Base-by-base conservation (phyloP, 1,140 invertebrate species). In the Brachionus plicatilis region DNA sequence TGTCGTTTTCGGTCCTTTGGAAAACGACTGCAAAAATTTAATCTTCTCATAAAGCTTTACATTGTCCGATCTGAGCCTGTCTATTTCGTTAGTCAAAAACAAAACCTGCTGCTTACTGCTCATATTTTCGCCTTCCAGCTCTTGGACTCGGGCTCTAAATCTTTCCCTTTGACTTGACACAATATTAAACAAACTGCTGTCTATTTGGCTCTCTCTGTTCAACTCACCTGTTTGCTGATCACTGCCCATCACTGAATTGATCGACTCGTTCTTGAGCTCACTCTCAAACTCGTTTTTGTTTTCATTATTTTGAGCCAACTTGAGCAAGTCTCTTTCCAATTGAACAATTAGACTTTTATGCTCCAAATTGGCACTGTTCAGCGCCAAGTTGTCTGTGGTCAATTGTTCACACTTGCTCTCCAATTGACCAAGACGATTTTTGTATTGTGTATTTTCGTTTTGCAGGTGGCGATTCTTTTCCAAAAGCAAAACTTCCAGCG, bases 391-490 rank as follows among this genome's bases (percentile, higher is more conserved):
- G 11, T 82, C 65, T 47, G 37, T 47, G 90, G 95, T 95, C 93
- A 96, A 95, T 87, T 95, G 95, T 88, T 94, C 94, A 79, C 95
- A 92, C 60, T 96, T 90, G 93, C 96, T 95, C 89, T 96, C 95
- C 14, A 56, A 11, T n/a, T 75, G 11, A 85, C 86, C 85, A 29
- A 90, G 86, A 17, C 27, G 72, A 20, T 84, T 56, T 85, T 91
- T 91, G 20, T 91, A 85, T 47, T 88, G 86, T 9, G 90, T 90
- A 86, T 90, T 91, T 85, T 91, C 91, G 29, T 88, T 88, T 87
- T 93, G 93, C 70, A 94, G 87, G 29, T 91, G 91, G 88, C 94
- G 94, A 85, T 93, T 93, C 86, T 94, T 92, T 88, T 94, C 94
- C 88, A 94, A 89, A 20, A 94, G 90, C 85, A 94, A 90, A 85